Percentiles rank a stretch among this genome's conserved stretches.
Evolutionary conservation across 2,888 invertebrate genomes (phyloP).

Genomic region (Eupeodes latifasciatus): DNA sequence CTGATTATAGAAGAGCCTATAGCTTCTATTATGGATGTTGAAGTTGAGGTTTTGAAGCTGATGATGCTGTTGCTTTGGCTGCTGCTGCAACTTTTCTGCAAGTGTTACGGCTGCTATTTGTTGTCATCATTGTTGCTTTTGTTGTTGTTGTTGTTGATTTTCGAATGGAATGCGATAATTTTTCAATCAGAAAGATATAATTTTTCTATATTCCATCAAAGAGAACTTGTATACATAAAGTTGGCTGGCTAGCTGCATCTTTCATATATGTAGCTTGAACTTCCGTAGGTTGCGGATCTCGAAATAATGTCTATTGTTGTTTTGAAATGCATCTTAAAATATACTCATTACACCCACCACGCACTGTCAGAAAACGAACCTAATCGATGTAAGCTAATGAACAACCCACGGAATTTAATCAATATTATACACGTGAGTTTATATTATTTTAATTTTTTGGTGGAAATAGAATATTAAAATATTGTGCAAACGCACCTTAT

Average conservation of each 20-base stretch:
- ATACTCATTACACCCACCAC: constrained; percentile 52
- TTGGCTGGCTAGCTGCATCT: constrained; percentile 31
- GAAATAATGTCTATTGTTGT: background rate
- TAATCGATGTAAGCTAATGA: constrained; percentile 45
- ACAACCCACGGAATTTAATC: constrained; percentile 53
- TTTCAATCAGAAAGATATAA: constrained; percentile 14
- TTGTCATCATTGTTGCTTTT: constrained; percentile 12
- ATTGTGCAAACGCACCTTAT: constrained; percentile 45
- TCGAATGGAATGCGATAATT: constrained; percentile 65
- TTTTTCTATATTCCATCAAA: constrained; percentile 30
- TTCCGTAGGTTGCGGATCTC: constrained; percentile 66
- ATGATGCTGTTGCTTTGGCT: background rate
- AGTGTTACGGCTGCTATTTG: constrained; percentile 8
- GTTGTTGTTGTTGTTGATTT: constrained; percentile 14
- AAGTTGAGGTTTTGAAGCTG: background rate
- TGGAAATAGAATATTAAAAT: constrained; percentile 39
- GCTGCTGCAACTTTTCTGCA: constrained; percentile 16
- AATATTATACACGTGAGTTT: background rate
- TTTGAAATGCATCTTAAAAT: constrained; percentile 44
- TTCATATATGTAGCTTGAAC: constrained; percentile 1
- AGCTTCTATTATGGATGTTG: constrained; percentile 11
- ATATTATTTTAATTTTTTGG: background rate
- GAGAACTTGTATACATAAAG: background rate
- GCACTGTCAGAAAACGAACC: background rate
- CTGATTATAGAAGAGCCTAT: constrained; percentile 68